phyloP scores from a whole-genome alignment of 2,113 vertebrate genomes.

The Chaetodon trifascialis region DNA sequence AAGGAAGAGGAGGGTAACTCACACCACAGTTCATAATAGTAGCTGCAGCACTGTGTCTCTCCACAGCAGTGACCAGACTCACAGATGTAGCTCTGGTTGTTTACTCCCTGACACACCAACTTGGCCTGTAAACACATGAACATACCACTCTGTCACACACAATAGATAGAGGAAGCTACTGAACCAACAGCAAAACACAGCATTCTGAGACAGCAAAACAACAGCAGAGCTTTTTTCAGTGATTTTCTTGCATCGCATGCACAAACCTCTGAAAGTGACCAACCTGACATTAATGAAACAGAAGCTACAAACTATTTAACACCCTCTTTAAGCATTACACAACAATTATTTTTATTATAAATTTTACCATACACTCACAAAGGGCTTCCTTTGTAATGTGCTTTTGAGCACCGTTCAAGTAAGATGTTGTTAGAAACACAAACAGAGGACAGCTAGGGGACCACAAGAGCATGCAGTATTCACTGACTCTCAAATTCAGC shows the following conservation, averaged over 20 bases:
- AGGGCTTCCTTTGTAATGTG: not conserved
- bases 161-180: not conserved
- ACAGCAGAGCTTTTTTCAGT: not conserved
- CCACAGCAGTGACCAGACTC: conserved; percentile 95
- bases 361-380: too few species aligned
- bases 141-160: not conserved
- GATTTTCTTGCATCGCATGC: too few species aligned
- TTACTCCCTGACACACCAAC: conserved; percentile 90
- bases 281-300: too few species aligned
- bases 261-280: not conserved
- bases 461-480: too few species aligned
- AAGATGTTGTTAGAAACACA: too few species aligned
- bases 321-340: not conserved
- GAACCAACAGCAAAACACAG: not conserved
- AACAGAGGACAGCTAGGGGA: too few species aligned
- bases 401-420: not conserved
- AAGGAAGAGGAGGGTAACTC: conserved; percentile 77
- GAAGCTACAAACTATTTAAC: not conserved
- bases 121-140: conserved; percentile 84
- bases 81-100: conserved; percentile 96
- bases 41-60: conserved; percentile 95
- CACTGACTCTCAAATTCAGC: too few species aligned
- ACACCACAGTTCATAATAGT: conserved; percentile 99
- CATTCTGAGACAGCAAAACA: not conserved
- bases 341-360: too few species aligned